These are phyloP conservation scores for Limonius californicus DNA, from an alignment of 1,140 invertebrate genomes.

Conservation along the genomic window DNA sequence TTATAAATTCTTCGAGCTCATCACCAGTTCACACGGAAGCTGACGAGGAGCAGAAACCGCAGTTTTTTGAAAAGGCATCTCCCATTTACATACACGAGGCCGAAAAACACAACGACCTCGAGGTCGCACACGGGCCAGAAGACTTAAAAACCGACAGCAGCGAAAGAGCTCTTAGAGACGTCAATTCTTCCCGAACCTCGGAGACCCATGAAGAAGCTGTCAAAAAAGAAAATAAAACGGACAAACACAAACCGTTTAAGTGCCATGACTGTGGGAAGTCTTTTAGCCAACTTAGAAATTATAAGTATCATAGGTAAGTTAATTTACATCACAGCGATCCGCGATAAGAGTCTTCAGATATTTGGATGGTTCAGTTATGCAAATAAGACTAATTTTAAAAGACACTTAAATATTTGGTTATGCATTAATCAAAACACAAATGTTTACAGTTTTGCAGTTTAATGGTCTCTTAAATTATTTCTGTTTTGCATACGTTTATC, in stretches of 20 bases:
- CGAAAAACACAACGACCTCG: neutral
- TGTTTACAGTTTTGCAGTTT: too few relatives aligned
- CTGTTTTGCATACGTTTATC: too few relatives aligned
- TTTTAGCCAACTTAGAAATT: constrained; percentile 74
- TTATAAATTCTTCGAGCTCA: neutral
- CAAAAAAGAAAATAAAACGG: constrained; percentile 13
- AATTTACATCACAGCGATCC: too few relatives aligned
- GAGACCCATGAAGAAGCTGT: neutral
- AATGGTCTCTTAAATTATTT: too few relatives aligned
- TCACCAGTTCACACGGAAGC: neutral
- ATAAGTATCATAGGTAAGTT: constrained; percentile 64
- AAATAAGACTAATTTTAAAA: too few relatives aligned
- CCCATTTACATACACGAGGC: neutral
- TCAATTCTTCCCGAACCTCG: neutral
- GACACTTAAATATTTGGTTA: too few relatives aligned
- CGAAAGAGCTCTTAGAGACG: too few relatives aligned
- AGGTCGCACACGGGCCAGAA: neutral
- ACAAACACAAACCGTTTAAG: constrained; percentile 62
- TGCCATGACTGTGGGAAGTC: constrained; percentile 74
- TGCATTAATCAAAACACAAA: too few relatives aligned
- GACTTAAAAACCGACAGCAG: neutral
- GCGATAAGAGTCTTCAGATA: too few relatives aligned
- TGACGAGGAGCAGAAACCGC: neutral
- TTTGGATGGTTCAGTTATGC: too few relatives aligned
- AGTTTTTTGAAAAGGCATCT: neutral